These are phyloP conservation scores for Macropis europaea DNA, from an alignment of 2,888 invertebrate species.

Conservation along the genomic window DNA sequence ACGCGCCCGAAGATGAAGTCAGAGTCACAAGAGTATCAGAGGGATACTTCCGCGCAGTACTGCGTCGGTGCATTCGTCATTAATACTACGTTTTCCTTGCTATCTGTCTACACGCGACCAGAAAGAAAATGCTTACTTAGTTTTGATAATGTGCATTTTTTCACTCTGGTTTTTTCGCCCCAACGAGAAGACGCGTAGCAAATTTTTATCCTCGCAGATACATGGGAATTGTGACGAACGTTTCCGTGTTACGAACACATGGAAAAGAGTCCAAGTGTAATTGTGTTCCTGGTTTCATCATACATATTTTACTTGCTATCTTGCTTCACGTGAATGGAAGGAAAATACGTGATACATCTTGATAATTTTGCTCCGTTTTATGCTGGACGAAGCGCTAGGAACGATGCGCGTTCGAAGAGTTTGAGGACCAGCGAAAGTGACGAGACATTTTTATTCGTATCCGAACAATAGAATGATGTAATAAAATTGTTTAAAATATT, in stretches of 20 bases:
- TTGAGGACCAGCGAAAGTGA: too few relatives aligned
- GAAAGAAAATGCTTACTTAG: slow-evolving; percentile 10
- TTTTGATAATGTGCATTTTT: background rate
- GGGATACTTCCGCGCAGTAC: too few relatives aligned
- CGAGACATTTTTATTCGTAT: too few relatives aligned
- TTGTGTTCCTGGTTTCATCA: slow-evolving; percentile 14
- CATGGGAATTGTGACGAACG: background rate
- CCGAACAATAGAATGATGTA: too few relatives aligned
- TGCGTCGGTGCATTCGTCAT: background rate
- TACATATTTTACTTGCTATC: slow-evolving; percentile 1
- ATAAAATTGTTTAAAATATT: too few relatives aligned
- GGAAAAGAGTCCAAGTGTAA: slow-evolving; percentile 10
- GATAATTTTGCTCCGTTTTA: background rate
- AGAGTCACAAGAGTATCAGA: too few relatives aligned
- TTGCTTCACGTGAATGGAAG: background rate
- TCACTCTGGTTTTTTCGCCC: background rate
- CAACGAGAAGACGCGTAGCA: background rate
- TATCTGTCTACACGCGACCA: background rate
- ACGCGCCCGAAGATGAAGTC: background rate
- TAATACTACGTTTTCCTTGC: background rate
- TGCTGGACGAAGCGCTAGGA: too few relatives aligned
- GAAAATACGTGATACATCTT: too few relatives aligned
- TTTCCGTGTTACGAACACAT: background rate
- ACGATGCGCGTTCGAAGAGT: too few relatives aligned
- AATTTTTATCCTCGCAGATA: background rate